Conservation (phyloP, 2,888 invertebrate species). For the Drosophila peninsularis region DNA sequence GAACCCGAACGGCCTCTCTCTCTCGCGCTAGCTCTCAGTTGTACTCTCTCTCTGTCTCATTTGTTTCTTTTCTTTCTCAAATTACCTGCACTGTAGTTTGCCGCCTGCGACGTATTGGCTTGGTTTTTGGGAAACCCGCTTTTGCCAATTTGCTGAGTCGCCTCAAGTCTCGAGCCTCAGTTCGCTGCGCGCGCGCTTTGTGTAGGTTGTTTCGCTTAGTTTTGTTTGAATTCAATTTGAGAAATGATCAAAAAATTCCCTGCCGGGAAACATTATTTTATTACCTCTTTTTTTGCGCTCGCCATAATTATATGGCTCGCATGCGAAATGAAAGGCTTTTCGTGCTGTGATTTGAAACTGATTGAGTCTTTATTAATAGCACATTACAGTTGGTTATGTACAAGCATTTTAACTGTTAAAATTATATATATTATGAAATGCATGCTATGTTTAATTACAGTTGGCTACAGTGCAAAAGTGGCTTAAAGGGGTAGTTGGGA, state of each 20-base stretch:
- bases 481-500: background rate
- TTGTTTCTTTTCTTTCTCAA: constrained; percentile 41
- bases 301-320: constrained; percentile 52
- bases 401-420: constrained; percentile 15
- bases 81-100: constrained; percentile 41
- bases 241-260: constrained; percentile 31
- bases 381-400: constrained; percentile 24
- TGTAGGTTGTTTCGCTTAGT: constrained; percentile 33
- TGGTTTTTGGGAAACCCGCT: constrained; percentile 64
- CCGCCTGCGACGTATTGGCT: constrained; percentile 24
- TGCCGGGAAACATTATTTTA: constrained; percentile 32
- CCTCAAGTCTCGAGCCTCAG: constrained; percentile 42
- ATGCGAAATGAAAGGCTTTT: constrained; percentile 32
- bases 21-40: constrained; percentile 24
- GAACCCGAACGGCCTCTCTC: constrained; percentile 23
- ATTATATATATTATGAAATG: constrained; percentile 15
- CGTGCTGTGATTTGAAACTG: constrained; percentile 38
- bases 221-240: constrained; percentile 7
- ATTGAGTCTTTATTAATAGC: constrained; percentile 50
- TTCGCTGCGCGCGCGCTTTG: constrained; percentile 35
- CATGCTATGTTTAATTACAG: constrained; percentile 18
- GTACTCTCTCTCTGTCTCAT: background rate
- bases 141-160: constrained; percentile 46
- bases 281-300: constrained; percentile 6
- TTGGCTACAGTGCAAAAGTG: constrained; percentile 3